These are phyloP conservation scores for Lepidocyrtinus sp. DNA, from an alignment of 2,888 invertebrate species.

Conservation along the genomic window DNA sequence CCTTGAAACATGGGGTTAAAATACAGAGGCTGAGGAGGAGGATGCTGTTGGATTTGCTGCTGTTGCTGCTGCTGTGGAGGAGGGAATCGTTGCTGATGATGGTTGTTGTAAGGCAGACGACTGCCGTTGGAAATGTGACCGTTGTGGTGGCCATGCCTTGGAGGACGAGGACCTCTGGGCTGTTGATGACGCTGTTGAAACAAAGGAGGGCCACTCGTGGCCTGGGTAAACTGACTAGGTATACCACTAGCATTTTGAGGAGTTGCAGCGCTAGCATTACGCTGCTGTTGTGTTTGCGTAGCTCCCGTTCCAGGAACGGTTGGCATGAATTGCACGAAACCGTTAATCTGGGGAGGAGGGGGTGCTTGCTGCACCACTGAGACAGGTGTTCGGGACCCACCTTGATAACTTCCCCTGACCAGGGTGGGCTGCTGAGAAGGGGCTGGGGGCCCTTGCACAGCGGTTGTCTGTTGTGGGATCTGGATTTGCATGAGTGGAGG, in stretches of 20 bases:
- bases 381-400: slow-evolving; percentile 48
- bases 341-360: slow-evolving; percentile 55
- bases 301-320: slow-evolving; percentile 42
- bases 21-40: slow-evolving; percentile 59
- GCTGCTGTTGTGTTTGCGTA: slow-evolving; percentile 46
- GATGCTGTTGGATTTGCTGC: slow-evolving; percentile 60
- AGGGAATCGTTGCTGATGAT: slow-evolving; percentile 58
- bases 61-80: slow-evolving; percentile 61
- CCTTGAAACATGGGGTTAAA: slow-evolving; percentile 59
- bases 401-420: slow-evolving; percentile 49
- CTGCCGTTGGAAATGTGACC: slow-evolving; percentile 66
- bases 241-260: slow-evolving; percentile 62
- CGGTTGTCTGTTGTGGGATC: slow-evolving; percentile 56
- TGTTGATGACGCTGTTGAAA: slow-evolving; percentile 61
- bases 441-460: slow-evolving; percentile 49
- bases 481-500: slow-evolving; percentile 64
- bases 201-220: slow-evolving; percentile 61
- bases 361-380: slow-evolving; percentile 50
- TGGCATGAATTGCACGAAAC: slow-evolving; percentile 58
- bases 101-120: slow-evolving; percentile 65
- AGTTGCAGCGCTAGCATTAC: slow-evolving; percentile 50
- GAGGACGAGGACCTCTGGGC: slow-evolving; percentile 59
- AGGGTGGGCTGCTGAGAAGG: slow-evolving; percentile 43
- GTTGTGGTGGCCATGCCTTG: slow-evolving; percentile 61
- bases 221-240: slow-evolving; percentile 65